phyloP scores from a whole-genome alignment of 2,888 invertebrate species.

The Sylvicola cinctus region DNA sequence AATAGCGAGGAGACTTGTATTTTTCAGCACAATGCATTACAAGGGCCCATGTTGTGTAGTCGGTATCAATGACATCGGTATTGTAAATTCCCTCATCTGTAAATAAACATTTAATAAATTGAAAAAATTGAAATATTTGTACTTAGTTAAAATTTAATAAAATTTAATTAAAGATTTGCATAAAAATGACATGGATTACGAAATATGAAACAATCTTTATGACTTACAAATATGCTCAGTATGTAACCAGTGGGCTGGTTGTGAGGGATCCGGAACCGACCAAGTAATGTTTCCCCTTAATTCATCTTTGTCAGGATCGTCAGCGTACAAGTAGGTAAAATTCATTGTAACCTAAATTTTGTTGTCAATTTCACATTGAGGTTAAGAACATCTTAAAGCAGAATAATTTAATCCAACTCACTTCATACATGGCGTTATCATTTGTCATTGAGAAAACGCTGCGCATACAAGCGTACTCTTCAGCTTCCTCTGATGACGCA shows the following conservation, averaged over 20 bases:
- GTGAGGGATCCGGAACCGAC: slow-evolving; percentile 48
- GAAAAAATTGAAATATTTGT: not conserved
- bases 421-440: too few species aligned
- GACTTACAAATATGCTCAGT: slow-evolving; percentile 65
- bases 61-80: slow-evolving; percentile 68
- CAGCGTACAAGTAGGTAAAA: slow-evolving; percentile 68
- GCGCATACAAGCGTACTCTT: slow-evolving; percentile 70
- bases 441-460: slow-evolving; percentile 28
- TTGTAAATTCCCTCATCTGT: slow-evolving; percentile 75
- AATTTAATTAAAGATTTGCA: too few species aligned
- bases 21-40: slow-evolving; percentile 76
- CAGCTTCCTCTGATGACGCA: slow-evolving; percentile 69
- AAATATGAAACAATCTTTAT: too few species aligned
- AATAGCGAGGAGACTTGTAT: slow-evolving; percentile 50
- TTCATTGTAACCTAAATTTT: slow-evolving; percentile 71
- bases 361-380: too few species aligned
- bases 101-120: slow-evolving; percentile 12
- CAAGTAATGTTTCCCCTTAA: slow-evolving; percentile 73
- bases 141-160: not conserved
- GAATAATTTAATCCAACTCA: too few species aligned
- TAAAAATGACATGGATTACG: too few species aligned
- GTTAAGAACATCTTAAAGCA: too few species aligned
- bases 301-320: slow-evolving; percentile 62
- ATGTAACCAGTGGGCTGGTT: slow-evolving; percentile 72
- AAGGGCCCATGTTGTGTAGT: slow-evolving; percentile 64